Evolutionary conservation across 2,888 invertebrate species (phyloP), one percentile per base, ranked within the genome.

Genomic region (Lottia gigantea): DNA sequence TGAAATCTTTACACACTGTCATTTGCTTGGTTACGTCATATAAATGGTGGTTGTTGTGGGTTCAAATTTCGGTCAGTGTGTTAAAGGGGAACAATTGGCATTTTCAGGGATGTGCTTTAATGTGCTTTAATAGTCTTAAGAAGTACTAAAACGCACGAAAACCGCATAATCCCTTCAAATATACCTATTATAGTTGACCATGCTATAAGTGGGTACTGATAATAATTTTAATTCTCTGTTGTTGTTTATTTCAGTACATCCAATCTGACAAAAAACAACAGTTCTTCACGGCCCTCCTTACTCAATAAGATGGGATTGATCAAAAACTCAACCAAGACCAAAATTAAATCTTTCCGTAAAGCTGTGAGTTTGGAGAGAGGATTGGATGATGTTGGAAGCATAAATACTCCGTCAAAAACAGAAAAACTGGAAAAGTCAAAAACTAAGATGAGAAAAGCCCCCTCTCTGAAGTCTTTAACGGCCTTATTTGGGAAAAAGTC

Each of bases 311-410:
- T 55, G 55, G 55, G 55, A 2, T 11, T 23, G 11, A 55, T 79
- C 12, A 77, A 77, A 62, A 69, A 71, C 26, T 71, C 77, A 14
- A 78, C 78, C 19, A 78, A 77, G 45, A 74, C 72, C 16, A 80
- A 77, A 62, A 76, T 80, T n/a, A 77, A 77, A 61, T 71, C 76
- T 11, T 67, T 82, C 62, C 67, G 78, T 23, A 81, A 82, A 70
- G 78, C 82, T 2, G 76, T 80, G 62, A 83, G 83, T 71, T 65
- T 82, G 74, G 83, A 83, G 55, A 75, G 76, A 68, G 81, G 80
- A 1, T 73, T 80, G 31, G 77, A 81, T 26, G 71, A 73, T 61
- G 72, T 69, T 64, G 76, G 73, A 16, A 70, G 64, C 12, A 63
- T 71, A 1, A 49, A 61, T 14, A 49, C 23, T 4, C 16, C 67